phyloP scores from a whole-genome alignment of 2,888 invertebrate species.

The Leptopilina syphax region DNA sequence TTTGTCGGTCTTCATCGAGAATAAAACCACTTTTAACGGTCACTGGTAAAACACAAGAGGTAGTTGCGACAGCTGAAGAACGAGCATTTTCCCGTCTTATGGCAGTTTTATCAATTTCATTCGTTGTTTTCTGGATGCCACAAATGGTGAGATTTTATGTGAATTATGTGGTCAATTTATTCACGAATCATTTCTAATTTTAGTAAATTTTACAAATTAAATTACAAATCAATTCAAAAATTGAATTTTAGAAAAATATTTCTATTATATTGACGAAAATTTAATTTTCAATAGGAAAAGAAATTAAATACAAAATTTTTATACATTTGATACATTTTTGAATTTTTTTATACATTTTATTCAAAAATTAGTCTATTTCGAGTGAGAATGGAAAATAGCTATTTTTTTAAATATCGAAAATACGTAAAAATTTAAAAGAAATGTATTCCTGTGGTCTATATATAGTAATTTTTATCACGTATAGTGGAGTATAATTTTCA shows the following conservation, averaged over 20 bases:
- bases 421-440: too few relatives aligned
- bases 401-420: constrained; percentile 5
- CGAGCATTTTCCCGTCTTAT: constrained; percentile 91
- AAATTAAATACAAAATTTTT: too few relatives aligned
- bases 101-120: constrained; percentile 89
- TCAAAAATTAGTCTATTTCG: neutral
- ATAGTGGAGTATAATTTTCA: neutral
- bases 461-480: constrained; percentile 1
- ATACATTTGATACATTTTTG: too few relatives aligned
- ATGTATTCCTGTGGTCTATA: neutral
- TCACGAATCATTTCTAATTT: neutral
- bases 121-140: constrained; percentile 92
- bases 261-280: neutral
- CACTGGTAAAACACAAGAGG: constrained; percentile 63
- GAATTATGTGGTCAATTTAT: too few relatives aligned
- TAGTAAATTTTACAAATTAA: too few relatives aligned
- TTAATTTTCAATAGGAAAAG: too few relatives aligned
- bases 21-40: constrained; percentile 67
- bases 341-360: too few relatives aligned
- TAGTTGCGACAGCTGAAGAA: constrained; percentile 85
- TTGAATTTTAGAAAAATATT: neutral
- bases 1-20: constrained; percentile 71
- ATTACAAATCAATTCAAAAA: too few relatives aligned
- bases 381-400: neutral
- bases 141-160: constrained; percentile 84